Evolutionary conservation across 2,888 invertebrate genomes (phyloP).

Genomic region (Hirudinaria manillensis): DNA sequence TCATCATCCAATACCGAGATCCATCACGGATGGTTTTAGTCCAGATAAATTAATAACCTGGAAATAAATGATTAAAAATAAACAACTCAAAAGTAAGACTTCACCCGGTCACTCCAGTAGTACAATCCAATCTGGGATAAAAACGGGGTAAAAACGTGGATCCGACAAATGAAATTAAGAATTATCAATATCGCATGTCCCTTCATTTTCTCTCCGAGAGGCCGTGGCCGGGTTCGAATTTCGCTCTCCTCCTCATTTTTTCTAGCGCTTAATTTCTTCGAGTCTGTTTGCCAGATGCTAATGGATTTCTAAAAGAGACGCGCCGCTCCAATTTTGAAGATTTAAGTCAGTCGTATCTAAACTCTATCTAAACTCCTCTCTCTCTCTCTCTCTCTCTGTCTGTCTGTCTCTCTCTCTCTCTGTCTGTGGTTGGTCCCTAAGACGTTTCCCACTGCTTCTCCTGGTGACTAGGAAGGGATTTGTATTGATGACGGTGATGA

Average conservation of each 20-base stretch:
- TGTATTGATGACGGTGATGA: slow-evolving; percentile 15
- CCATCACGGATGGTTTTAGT: too few relatives aligned
- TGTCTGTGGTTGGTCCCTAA: too few relatives aligned
- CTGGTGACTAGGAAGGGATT: background rate
- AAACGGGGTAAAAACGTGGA: background rate
- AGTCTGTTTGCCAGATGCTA: background rate
- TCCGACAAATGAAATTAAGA: slow-evolving; percentile 8
- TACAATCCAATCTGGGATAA: background rate
- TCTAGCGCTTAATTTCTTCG: background rate
- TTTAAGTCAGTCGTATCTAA: too few relatives aligned
- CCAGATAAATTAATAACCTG: too few relatives aligned
- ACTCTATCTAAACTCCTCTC: background rate
- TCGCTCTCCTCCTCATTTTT: background rate
- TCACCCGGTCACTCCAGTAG: background rate
- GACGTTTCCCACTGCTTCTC: too few relatives aligned
- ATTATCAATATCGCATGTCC: slow-evolving; percentile 8
- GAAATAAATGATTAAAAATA: too few relatives aligned
- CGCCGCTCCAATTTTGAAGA: too few relatives aligned
- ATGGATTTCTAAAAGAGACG: background rate
- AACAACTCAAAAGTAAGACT: background rate
- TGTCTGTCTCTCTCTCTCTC: background rate
- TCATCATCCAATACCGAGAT: too few relatives aligned
- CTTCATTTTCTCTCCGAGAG: background rate
- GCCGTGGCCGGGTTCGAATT: background rate
- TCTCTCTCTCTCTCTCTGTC: background rate